Percentiles rank a stretch among this genome's conserved stretches.
phyloP scores from a whole-genome alignment of 2,113 vertebrate species.

The Colistium nudipinnis region DNA sequence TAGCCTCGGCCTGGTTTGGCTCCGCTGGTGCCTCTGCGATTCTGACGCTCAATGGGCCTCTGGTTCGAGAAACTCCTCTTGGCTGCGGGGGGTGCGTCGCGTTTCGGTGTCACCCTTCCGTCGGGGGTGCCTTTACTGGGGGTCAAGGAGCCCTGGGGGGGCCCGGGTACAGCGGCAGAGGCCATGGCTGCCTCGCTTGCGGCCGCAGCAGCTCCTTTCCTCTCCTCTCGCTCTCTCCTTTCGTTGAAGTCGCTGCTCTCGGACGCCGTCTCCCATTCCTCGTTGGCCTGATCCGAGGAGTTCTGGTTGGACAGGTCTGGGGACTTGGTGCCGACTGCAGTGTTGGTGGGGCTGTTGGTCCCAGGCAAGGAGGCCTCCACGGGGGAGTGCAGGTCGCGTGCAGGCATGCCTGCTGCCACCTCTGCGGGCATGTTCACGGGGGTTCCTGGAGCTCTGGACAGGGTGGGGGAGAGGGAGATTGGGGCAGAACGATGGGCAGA shows the following conservation, averaged over 20 bases:
- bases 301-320: slow-evolving; percentile 98
- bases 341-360: slow-evolving; percentile 61
- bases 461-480: slow-evolving; percentile 66
- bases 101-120: slow-evolving; percentile 78
- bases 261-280: slow-evolving; percentile 98
- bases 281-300: slow-evolving; percentile 98
- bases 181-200: slow-evolving; percentile 76
- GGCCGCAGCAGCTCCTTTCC: slow-evolving; percentile 84
- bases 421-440: slow-evolving; percentile 67
- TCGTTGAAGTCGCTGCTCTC: slow-evolving; percentile 99
- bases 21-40: slow-evolving; percentile 89
- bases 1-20: slow-evolving; percentile 91
- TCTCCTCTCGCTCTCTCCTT: slow-evolving; percentile 93
- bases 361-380: slow-evolving; percentile 62
- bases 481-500: slow-evolving; percentile 52
- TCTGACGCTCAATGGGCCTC: slow-evolving; percentile 92
- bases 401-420: slow-evolving; percentile 33
- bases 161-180: slow-evolving; percentile 47
- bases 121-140: slow-evolving; percentile 86
- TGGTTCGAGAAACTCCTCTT: slow-evolving; percentile 98
- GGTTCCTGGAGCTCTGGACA: slow-evolving; percentile 82
- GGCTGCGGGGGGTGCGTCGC: slow-evolving; percentile 82
- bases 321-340: slow-evolving; percentile 90
- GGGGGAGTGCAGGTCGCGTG: slow-evolving; percentile 52
- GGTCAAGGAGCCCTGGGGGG: slow-evolving; percentile 62